These are phyloP conservation scores for Holothuria glaberrima DNA, from an alignment of 35 echinoderm and acorn worm species.

Conservation along the genomic window DNA sequence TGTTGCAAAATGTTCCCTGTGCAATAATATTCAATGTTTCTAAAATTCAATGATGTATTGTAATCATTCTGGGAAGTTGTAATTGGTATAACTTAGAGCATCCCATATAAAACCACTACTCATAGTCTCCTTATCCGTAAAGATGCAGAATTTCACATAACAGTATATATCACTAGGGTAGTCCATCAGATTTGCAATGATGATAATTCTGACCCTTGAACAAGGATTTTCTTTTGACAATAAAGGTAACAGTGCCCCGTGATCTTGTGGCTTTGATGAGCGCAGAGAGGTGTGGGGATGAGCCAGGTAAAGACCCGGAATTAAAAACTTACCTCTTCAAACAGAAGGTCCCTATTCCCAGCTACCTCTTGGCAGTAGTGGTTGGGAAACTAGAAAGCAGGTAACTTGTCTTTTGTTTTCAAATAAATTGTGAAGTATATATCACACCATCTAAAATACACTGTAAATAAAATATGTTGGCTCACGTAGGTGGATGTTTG, in stretches of 20 bases:
- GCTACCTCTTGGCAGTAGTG: constrained; percentile 91
- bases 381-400: constrained; percentile 95
- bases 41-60: no score
- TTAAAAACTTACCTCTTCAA: constrained; percentile 83
- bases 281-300: constrained; percentile 74
- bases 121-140: neutral
- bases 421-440: no score
- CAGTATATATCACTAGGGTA: no score
- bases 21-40: no score
- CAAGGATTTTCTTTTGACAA: neutral
- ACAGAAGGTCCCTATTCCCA: constrained; percentile 92
- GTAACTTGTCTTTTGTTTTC: constrained; percentile 1
- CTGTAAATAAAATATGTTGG: no score
- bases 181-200: neutral
- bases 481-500: no score
- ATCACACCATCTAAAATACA: no score
- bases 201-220: neutral
- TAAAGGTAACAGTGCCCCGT: constrained; percentile 84
- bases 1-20: no score
- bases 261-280: constrained; percentile 93
- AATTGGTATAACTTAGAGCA: no score
- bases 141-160: no score
- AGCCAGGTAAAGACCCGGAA: constrained; percentile 53
- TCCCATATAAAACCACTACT: neutral
- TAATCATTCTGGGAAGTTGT: no score